Base-by-base conservation (phyloP, 2,113 vertebrate species). In the Oplegnathus fasciatus region DNA sequence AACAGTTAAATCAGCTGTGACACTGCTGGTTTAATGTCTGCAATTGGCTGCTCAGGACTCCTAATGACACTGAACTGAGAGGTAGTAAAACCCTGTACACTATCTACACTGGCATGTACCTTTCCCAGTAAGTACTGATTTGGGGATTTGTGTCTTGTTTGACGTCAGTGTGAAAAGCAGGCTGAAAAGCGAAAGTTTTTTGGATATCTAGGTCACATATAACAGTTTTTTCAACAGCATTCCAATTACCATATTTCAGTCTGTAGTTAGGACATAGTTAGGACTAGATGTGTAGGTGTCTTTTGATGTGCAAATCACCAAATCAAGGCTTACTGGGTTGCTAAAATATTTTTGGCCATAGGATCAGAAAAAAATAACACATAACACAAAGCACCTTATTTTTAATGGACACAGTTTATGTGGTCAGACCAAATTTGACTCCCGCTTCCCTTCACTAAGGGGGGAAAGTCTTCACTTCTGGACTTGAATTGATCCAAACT, bases 1-100 rank as follows among this genome's bases (percentile, higher is more conserved):
- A 80, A 84, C 72, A 37, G 32, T 84, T 75, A 74, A 89, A 86
- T 85, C 68, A 84, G 60, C 73, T 80, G 84, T 82, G 73, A 78
- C 81, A 78, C 46, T 2, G 17, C 52, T 71, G 42, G 34, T 85
- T 66, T 50, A 24, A 76, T 83, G 78, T 48, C 24, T 64, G 73
- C 55, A 28, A 10, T 54, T 61, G 58, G 70, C 68, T 37, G 80
- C 57, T 60, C 40, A 54, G 54, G 37, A 62, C 67, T 73, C 17
- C 22, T 66, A 66, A 80, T 76, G 73, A 80, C 26, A 32, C 64
- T 42, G 22, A 78, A 72, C 24, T 64, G 11, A 64, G 61, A 75
- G 42, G 60, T 28, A 46, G 52, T 65, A 46, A 81, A 85, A 67
- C 20, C 67, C 24, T 46, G 30, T 18, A 2, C 5, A 10, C 40